Percentiles rank a stretch among this genome's conserved stretches.
Conservation (phyloP, 2,113 vertebrate genomes). For the Rhombomys opimus region DNA sequence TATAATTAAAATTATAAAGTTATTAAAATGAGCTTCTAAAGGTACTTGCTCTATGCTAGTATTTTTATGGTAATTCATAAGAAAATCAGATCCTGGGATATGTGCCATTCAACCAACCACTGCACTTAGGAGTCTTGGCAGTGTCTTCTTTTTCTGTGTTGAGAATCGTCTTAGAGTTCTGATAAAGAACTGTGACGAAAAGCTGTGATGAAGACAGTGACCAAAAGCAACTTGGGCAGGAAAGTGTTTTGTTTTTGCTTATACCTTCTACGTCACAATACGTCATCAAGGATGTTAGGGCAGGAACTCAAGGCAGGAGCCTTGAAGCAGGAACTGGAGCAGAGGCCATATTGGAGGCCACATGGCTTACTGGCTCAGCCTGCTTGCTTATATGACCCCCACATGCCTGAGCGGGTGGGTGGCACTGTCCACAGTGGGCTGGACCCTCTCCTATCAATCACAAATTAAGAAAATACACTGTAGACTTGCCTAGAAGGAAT, state of each 20-base stretch:
- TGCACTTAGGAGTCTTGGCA: neutral
- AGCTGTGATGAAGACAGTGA: neutral
- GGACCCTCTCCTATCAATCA: neutral
- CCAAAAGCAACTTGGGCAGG: neutral
- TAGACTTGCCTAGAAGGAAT: neutral
- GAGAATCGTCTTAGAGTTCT: neutral
- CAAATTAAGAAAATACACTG: neutral
- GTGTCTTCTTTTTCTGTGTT: neutral
- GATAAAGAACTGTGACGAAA: neutral
- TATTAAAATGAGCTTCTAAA: constrained; percentile 40
- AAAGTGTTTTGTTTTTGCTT: neutral
- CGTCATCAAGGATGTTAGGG: neutral
- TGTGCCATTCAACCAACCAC: neutral
- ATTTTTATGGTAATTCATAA: constrained; percentile 31
- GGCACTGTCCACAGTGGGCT: neutral
- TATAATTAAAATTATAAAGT: neutral
- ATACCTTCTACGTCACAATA: neutral
- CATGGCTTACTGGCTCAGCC: neutral
- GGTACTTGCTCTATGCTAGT: neutral
- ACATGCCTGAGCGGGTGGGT: neutral
- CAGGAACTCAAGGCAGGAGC: neutral
- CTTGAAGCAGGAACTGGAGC: neutral
- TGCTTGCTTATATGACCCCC: neutral
- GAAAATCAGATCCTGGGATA: neutral
- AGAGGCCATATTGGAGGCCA: neutral